Conservation (phyloP, 2,113 vertebrate genomes). For the Euleptes europaea region DNA sequence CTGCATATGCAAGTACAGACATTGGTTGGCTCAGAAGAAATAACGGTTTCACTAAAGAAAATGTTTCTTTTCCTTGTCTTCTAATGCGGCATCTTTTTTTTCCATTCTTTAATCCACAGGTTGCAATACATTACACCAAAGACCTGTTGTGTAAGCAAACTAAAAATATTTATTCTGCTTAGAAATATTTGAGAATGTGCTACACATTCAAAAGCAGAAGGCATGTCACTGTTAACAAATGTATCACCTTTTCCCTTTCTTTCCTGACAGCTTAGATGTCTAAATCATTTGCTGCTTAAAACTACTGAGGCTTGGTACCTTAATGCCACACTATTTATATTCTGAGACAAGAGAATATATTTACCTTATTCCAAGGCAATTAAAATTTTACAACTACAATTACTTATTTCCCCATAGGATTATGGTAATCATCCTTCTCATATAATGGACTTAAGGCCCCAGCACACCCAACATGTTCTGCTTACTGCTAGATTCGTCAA, state of each 20-base stretch:
- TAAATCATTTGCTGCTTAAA: slow-evolving; percentile 70
- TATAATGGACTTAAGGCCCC: slow-evolving; percentile 91
- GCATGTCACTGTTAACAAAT: slow-evolving; percentile 30
- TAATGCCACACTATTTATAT: slow-evolving; percentile 82
- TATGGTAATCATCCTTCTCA: slow-evolving; percentile 86
- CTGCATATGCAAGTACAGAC: too few relatives aligned
- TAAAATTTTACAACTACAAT: slow-evolving; percentile 98
- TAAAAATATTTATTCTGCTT: background rate
- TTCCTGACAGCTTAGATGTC: slow-evolving; percentile 59
- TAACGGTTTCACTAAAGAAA: slow-evolving; percentile 22
- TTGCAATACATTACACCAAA: slow-evolving; percentile 26
- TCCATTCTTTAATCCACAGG: slow-evolving; percentile 20
- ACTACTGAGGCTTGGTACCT: slow-evolving; percentile 72
- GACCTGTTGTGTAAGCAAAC: background rate
- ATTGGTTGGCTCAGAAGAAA: too few relatives aligned
- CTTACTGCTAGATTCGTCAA: slow-evolving; percentile 88
- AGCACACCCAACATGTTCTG: slow-evolving; percentile 86
- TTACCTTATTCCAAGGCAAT: slow-evolving; percentile 94
- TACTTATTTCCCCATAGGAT: slow-evolving; percentile 92
- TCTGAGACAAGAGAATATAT: slow-evolving; percentile 90
- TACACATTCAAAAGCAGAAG: slow-evolving; percentile 20
- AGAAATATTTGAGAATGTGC: slow-evolving; percentile 13
- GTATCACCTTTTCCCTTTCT: slow-evolving; percentile 51
- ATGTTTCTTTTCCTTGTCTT: background rate
- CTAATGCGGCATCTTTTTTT: background rate